phyloP scores from a whole-genome alignment of 2,113 vertebrate species.

The Ictalurus furcatus region DNA sequence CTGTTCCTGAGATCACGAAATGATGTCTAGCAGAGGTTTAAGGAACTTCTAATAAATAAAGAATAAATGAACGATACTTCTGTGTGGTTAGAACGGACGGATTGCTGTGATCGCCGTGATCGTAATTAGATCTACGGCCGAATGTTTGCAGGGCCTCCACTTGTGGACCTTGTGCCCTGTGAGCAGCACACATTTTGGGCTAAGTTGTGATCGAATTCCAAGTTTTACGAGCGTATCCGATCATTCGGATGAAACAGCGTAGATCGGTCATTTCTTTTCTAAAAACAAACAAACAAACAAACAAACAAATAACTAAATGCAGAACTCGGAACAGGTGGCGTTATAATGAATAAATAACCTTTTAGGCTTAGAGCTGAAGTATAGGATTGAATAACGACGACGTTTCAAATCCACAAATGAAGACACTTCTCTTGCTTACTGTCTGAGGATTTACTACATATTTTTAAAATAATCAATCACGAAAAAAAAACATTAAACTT shows the following conservation, averaged over 20 bases:
- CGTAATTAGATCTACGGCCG: background rate
- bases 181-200: background rate
- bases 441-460: background rate
- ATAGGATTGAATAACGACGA: background rate
- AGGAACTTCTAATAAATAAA: background rate
- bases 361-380: background rate
- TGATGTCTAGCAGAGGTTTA: background rate
- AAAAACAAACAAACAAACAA: background rate
- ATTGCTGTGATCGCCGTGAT: background rate
- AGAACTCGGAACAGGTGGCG: background rate
- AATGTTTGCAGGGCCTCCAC: background rate
- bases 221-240: background rate
- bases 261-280: background rate
- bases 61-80: background rate
- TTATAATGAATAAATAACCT: background rate
- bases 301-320: background rate
- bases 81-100: background rate
- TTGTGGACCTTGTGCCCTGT: background rate
- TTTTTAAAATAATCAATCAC: background rate
- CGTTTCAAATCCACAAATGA: background rate
- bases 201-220: background rate
- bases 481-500: background rate
- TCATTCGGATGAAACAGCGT: background rate
- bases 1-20: background rate
- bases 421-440: background rate